These are phyloP conservation scores for Neogobius melanostomus DNA, from an alignment of 2,113 vertebrate species.

Conservation along the genomic window DNA sequence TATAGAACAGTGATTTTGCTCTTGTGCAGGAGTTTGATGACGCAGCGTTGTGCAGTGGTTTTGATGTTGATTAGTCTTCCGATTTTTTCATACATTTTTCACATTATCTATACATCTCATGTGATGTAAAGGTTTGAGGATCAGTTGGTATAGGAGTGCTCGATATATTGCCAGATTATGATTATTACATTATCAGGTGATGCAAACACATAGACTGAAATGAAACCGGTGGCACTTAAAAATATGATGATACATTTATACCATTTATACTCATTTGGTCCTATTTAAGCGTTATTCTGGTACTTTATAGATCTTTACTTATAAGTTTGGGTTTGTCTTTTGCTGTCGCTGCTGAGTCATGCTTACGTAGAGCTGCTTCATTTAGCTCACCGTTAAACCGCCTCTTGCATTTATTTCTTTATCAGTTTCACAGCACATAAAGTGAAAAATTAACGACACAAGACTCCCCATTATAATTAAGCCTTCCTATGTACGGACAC, in stretches of 20 bases:
- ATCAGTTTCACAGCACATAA: constrained; percentile 14
- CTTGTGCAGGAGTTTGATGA: neutral
- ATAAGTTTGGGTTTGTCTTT: too few species aligned
- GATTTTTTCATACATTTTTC: neutral
- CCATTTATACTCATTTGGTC: too few species aligned
- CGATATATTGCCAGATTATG: too few species aligned
- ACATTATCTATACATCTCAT: neutral
- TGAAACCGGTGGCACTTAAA: too few species aligned
- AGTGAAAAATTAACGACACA: neutral
- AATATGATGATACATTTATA: too few species aligned
- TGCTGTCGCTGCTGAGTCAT: neutral
- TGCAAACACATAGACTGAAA: too few species aligned
- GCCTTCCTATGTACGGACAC: constrained; percentile 15
- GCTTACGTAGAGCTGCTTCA: neutral
- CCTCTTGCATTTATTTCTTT: neutral
- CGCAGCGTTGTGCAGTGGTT: neutral
- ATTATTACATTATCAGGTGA: too few species aligned
- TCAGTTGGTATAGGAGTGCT: too few species aligned
- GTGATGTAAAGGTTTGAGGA: too few species aligned
- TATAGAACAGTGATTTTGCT: constrained; percentile 2
- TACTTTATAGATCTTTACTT: too few species aligned
- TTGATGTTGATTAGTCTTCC: too few species aligned
- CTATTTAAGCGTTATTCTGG: too few species aligned
- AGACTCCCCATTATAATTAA: constrained; percentile 21
- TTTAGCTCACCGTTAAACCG: neutral